Base-by-base conservation (phyloP, 2,113 vertebrate genomes). In the Pomatorhinus ruficollis region DNA sequence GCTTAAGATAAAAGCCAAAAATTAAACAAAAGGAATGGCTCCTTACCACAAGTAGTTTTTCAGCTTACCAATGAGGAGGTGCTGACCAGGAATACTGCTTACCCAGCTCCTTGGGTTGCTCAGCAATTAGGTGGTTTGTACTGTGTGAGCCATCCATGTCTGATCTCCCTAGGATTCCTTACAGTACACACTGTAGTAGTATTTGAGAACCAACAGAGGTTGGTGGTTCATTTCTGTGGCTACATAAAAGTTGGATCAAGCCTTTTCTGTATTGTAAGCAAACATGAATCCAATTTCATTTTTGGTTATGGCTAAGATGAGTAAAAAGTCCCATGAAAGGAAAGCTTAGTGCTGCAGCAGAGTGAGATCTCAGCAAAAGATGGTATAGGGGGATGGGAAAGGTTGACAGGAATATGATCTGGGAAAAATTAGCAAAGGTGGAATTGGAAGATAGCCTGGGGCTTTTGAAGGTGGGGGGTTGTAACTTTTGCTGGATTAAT, bases 1-100 rank as follows among this genome's bases (percentile, higher is more conserved):
- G 24, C 53, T 87, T 83, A 91, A 94, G 93, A 93, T 44, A 84
- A 95, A 96, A 89, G 53, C 61, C 78, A 86, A 92, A 90, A 95
- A 61, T 69, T 86, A 90, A 94, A 92, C 66, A 88, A 94, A 79
- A 92, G 12, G 31, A 87, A 93, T 50, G 53, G 6, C 31, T 69
- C 30, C 40, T 85, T 83, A 91, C 93, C 81, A 76, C 92, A 91
- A 76, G 56, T 2, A 82, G 61, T 47, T 94, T 93, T 90, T 89
- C 82, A 83, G 57, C 13, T 92, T 85, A 79, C 57, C 61, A 93
- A 45, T 65, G 75, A 69, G 53, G 87, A 94, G 74, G 65, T 95
- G 70, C 24, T 95, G 78, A 95, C 49, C 85, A 69, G 24, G 57
- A 66, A 15, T 83, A 72, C 28, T 93, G 78, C 75, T 93, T 94